Percentiles rank a stretch among this genome's conserved stretches.
These are phyloP conservation scores for Pitangus sulphuratus DNA, from an alignment of 2,797 vertebrate species.

Conservation along the genomic window DNA sequence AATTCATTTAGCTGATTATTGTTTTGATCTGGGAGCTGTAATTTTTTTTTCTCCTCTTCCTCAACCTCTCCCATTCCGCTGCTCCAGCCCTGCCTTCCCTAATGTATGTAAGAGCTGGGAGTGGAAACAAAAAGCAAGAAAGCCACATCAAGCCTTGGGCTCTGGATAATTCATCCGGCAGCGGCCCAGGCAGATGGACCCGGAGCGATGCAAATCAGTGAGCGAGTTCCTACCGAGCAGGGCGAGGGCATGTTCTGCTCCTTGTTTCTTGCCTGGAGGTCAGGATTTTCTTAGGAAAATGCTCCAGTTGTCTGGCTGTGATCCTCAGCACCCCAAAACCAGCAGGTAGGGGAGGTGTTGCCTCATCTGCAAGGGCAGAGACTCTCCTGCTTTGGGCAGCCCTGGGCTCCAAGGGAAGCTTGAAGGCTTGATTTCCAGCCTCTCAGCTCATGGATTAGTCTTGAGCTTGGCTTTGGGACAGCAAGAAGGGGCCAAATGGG, in stretches of 20 bases:
- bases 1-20: constrained; percentile 90
- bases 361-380: background rate
- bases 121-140: constrained; percentile 43
- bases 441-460: background rate
- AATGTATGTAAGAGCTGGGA: constrained; percentile 7
- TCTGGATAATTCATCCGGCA: background rate
- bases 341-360: rapidly evolving
- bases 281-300: background rate
- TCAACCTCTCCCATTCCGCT: background rate
- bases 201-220: background rate
- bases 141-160: background rate
- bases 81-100: background rate
- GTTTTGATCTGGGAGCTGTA: constrained; percentile 74
- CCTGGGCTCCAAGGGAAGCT: background rate
- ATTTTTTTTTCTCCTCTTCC: background rate
- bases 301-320: background rate
- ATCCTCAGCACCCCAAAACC: background rate
- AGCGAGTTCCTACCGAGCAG: background rate
- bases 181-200: background rate
- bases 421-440: background rate
- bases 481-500: background rate
- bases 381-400: rapidly evolving
- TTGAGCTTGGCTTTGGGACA: background rate
- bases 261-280: background rate
- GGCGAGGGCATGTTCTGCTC: background rate